Conservation (phyloP, 2,113 vertebrate species). For the Bufo bufo region DNA sequence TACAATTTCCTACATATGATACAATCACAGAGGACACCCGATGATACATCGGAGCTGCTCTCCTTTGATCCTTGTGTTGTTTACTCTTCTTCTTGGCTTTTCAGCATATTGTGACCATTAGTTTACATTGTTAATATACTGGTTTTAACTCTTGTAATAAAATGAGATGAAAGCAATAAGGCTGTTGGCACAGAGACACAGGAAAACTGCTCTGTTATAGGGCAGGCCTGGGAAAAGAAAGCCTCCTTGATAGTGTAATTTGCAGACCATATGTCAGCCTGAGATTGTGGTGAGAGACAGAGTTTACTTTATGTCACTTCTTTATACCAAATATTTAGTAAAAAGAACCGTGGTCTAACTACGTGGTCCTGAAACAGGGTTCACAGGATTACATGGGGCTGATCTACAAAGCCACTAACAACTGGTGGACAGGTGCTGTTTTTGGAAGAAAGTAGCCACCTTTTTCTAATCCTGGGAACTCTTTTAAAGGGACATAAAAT, state of each 20-base stretch:
- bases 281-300: neutral
- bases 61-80: neutral
- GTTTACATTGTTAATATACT: neutral
- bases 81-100: neutral
- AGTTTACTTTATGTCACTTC: no score
- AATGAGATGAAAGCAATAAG: conserved; percentile 37
- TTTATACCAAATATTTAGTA: no score
- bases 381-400: no score
- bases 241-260: neutral
- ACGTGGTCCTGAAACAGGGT: no score
- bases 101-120: conserved; percentile 23
- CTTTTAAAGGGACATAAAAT: no score
- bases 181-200: neutral
- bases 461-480: no score
- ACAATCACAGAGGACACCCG: neutral
- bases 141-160: conserved; percentile 24
- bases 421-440: no score
- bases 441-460: no score
- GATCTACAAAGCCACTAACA: no score
- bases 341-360: no score
- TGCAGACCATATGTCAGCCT: neutral
- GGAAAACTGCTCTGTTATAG: neutral
- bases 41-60: neutral
- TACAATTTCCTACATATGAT: neutral
- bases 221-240: neutral